phyloP scores from a whole-genome alignment of 2,797 vertebrate species.

The Columba guinea region DNA sequence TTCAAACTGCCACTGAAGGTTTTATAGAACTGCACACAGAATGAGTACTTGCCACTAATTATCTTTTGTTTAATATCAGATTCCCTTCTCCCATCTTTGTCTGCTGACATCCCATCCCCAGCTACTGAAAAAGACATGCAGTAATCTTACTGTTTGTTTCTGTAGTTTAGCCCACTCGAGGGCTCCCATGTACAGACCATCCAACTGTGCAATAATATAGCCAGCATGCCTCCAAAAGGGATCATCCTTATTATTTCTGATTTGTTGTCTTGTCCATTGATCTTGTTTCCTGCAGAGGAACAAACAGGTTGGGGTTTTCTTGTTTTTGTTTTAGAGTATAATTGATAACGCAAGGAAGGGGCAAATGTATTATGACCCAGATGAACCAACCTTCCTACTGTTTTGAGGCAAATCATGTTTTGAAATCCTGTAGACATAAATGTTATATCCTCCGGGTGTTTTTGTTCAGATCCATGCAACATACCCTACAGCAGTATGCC shows the following conservation, averaged over 20 bases:
- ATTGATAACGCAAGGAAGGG: background rate
- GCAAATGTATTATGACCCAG: background rate
- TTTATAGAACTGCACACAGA: background rate
- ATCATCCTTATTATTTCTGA: conserved; percentile 80
- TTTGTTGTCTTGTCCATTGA: conserved; percentile 84
- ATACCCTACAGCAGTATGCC: background rate
- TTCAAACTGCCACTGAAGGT: background rate
- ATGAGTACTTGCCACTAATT: background rate
- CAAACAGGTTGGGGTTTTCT: conserved; percentile 46
- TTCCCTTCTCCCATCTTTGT: background rate
- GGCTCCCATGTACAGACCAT: conserved; percentile 87
- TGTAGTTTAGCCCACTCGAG: conserved; percentile 80
- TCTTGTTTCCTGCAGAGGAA: conserved; percentile 84
- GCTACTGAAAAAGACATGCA: conserved; percentile 31
- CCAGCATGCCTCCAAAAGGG: conserved; percentile 88
- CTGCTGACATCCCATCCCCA: background rate
- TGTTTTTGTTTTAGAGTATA: background rate
- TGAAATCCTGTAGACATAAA: background rate
- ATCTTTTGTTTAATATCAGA: background rate
- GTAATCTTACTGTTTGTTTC: conserved; percentile 78
- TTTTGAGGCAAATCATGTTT: background rate
- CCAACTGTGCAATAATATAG: conserved; percentile 86
- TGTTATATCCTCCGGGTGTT: background rate
- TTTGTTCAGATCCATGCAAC: background rate
- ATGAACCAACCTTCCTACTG: background rate